Base-by-base conservation (phyloP, 2,113 vertebrate species). In the Nycticryphes semicollaris region DNA sequence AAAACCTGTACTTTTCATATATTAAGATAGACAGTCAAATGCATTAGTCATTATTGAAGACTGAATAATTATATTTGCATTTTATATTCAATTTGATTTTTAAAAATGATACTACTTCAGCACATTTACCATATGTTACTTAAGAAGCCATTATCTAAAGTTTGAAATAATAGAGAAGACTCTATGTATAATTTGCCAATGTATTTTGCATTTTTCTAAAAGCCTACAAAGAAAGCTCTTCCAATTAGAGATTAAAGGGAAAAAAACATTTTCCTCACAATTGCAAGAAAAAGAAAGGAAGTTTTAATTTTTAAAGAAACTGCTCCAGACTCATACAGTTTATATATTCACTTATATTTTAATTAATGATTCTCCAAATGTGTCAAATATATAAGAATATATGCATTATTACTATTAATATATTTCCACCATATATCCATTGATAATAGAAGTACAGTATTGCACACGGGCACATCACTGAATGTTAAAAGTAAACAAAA, bases 11-110 rank as follows among this genome's bases (percentile, higher is more conserved):
- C 25, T 54, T 80, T 77, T 41, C 3, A 15, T 51, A 12, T 66
- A 63, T 75, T 75, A 75, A 82, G 31, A 33, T 7, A 90, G 63
- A 54, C 21, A 45, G 19, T 83, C 10, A 85, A 91, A 85, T 68
- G 25, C 28, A 53, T 87, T 50, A 69, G 33, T 77, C 79, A 48
- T 27, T 88, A 88, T 9, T 83, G 82, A 88, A 67, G 63, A 35
- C 25, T 83, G 84, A 84, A 45, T 81, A 81, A 79, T 79, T 91
- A 17, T 91, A 87, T 95, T 96, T 95, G 53, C 79, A 88, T 93
- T 73, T 90, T 2, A 4, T 76, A 73, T 69, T 93, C 57, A 83
- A 69, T 87, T 89, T 64, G n/a, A 89, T 93, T 93, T 89, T 77
- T 23, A 6, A 28, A 87, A 90, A 69, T 45, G 4, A 54, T n/a